A percentile compares a stretch with the other conserved stretches of the same genome.
These are phyloP conservation scores for Ptychoptera contaminata DNA, from an alignment of 2,888 invertebrate species.

Conservation along the genomic window DNA sequence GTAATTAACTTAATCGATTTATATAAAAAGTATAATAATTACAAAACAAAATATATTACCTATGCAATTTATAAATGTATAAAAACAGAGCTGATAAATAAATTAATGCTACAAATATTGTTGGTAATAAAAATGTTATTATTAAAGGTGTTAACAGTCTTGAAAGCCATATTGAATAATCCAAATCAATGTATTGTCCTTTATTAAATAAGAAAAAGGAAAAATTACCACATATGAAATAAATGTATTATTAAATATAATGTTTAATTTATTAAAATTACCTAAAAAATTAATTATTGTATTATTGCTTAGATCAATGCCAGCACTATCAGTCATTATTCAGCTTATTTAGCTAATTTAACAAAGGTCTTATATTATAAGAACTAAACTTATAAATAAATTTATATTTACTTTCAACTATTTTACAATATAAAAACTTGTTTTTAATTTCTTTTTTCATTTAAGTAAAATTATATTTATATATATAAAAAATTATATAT, in stretches of 20 bases:
- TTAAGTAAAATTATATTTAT: too few relatives aligned
- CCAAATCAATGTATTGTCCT: constrained; percentile 70
- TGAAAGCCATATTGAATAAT: constrained; percentile 69
- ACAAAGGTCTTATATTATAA: too few relatives aligned
- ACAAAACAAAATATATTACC: constrained; percentile 32
- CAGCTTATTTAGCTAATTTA: neutral
- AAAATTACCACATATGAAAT: neutral
- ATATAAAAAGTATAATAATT: neutral
- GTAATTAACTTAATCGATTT: neutral
- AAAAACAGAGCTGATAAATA: constrained; percentile 70
- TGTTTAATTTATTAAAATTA: neutral
- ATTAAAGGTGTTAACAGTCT: constrained; percentile 71
- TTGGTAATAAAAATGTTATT: constrained; percentile 71
- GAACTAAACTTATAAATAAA: too few relatives aligned
- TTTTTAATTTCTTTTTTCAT: too few relatives aligned
- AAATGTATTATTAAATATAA: neutral
- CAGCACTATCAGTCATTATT: neutral
- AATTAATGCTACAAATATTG: constrained; percentile 62
- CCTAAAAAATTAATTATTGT: constrained; percentile 1
- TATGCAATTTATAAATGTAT: constrained; percentile 74
- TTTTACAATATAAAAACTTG: too few relatives aligned
- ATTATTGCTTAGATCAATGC: neutral
- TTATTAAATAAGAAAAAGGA: constrained; percentile 22
- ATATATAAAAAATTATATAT: too few relatives aligned
- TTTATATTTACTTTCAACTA: too few relatives aligned